Conservation (phyloP, 2,113 vertebrate genomes). For the Cyanoderma ruficeps region DNA sequence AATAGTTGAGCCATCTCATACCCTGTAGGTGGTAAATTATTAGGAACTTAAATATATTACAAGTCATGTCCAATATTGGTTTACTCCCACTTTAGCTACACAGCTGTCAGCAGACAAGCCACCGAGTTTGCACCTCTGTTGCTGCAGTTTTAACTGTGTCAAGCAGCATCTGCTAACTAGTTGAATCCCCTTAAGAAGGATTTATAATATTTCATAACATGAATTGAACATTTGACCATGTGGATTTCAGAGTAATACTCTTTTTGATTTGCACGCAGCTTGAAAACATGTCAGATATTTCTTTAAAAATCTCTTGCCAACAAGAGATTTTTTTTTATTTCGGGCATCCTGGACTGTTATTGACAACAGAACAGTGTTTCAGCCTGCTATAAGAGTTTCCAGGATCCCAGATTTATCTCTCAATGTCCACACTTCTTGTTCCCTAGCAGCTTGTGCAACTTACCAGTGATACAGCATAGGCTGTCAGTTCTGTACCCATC, state of each 20-base stretch:
- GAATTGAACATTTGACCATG: background rate
- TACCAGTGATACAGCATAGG: conserved; percentile 18
- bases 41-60: background rate
- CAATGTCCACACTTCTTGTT: conserved; percentile 7
- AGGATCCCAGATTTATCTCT: conserved; percentile 30
- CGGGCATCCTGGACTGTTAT: background rate
- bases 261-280: conserved; percentile 8
- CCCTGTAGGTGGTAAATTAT: conserved; percentile 14
- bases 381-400: background rate
- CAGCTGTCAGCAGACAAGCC: conserved; percentile 28
- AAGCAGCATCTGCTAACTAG: conserved; percentile 32
- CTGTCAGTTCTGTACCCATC: conserved; percentile 43
- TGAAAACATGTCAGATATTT: conserved; percentile 22
- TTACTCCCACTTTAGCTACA: background rate
- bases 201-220: conserved; percentile 1
- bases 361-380: conserved; percentile 27
- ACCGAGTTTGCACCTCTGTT: background rate
- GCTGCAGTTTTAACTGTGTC: background rate
- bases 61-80: conserved; percentile 15
- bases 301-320: conserved; percentile 3
- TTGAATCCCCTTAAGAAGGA: background rate
- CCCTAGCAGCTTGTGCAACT: conserved; percentile 46
- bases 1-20: background rate
- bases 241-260: background rate
- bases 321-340: conserved; percentile 35